Conservation (phyloP, 2,113 vertebrate genomes). For the Leucosticte australis region DNA sequence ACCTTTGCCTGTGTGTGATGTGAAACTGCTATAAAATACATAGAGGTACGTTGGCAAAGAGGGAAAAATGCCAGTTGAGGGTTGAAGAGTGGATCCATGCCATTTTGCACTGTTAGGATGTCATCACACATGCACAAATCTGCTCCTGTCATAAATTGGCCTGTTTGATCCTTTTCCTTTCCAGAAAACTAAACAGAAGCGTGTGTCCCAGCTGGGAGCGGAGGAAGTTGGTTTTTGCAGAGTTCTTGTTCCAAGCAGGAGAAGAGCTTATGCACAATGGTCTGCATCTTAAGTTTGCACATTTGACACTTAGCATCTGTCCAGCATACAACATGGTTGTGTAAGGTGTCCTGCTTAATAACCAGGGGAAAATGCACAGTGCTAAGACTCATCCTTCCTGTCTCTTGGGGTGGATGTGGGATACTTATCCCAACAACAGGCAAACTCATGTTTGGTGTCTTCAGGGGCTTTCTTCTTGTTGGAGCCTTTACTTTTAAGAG, state of each 20-base stretch:
- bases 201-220: accelerated
- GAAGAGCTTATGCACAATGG: neutral
- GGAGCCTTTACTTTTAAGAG: neutral
- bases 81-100: neutral
- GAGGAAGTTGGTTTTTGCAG: neutral
- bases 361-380: neutral
- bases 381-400: neutral
- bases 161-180: neutral
- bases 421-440: neutral
- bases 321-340: neutral
- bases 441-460: neutral
- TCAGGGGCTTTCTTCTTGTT: neutral
- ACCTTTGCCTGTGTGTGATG: neutral
- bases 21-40: neutral
- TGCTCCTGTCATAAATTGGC: neutral
- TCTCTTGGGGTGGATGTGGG: neutral
- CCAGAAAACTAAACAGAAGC: neutral
- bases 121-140: neutral
- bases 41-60: neutral
- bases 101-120: neutral
- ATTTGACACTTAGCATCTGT: neutral
- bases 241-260: neutral
- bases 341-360: neutral
- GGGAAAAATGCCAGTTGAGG: neutral
- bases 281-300: neutral